A percentile compares a stretch with the other conserved stretches of the same genome.
Evolutionary conservation across 2,797 vertebrate genomes (phyloP).

Genomic region (Malurus leucopterus): DNA sequence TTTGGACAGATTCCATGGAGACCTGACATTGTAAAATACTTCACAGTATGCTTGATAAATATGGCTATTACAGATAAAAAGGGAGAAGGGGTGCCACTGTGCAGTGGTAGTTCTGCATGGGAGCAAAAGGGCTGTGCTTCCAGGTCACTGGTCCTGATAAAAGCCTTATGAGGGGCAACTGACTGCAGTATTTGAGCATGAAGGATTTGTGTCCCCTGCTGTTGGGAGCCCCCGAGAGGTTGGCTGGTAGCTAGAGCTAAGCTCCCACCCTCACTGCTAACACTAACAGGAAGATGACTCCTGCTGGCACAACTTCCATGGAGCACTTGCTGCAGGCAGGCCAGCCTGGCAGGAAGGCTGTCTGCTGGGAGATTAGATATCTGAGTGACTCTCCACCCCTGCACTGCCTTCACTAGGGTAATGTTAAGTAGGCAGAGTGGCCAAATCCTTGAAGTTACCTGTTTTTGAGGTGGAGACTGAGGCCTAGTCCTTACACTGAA

Average conservation of each 20-base stretch:
- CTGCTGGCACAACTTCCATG: not conserved
- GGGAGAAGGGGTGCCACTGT: fast-evolving
- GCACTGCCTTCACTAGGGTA: not conserved
- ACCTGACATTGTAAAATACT: not conserved
- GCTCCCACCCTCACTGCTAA: fast-evolving
- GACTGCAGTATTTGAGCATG: not conserved
- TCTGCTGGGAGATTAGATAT: not conserved
- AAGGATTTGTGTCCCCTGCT: not conserved
- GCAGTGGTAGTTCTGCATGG: not conserved
- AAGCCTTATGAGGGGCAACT: not conserved
- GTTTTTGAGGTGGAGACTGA: not conserved
- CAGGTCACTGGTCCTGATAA: not conserved
- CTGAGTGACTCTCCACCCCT: not conserved
- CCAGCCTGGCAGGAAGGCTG: not conserved
- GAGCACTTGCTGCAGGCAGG: not conserved
- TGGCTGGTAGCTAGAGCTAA: not conserved
- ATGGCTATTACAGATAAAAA: not conserved
- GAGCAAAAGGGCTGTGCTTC: not conserved
- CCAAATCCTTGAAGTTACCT: not conserved
- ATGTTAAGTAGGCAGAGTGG: not conserved
- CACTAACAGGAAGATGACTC: not conserved
- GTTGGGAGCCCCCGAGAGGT: not conserved
- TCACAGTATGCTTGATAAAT: not conserved
- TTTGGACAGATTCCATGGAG: not conserved
- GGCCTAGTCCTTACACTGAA: fast-evolving